Conservation (phyloP, 2,113 vertebrate species). For the Varanus salvator region DNA sequence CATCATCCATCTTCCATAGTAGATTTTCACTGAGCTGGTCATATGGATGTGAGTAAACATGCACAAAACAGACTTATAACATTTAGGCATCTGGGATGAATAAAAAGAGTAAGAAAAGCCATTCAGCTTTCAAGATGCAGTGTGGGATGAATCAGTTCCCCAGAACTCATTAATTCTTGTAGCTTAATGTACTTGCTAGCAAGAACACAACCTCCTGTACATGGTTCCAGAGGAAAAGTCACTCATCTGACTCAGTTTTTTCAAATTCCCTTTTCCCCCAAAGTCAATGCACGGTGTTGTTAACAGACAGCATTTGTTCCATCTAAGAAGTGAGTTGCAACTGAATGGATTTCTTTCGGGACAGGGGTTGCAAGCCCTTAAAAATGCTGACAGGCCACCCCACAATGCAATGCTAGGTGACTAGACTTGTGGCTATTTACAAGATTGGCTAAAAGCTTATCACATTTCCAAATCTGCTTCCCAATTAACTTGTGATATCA, state of each 20-base stretch:
- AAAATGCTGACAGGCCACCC: neutral
- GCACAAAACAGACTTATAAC: slow-evolving; percentile 46
- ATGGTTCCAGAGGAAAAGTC: slow-evolving; percentile 23
- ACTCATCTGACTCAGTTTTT: neutral
- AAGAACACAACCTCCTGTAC: neutral
- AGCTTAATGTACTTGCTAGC: slow-evolving; percentile 8
- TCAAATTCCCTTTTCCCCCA: neutral
- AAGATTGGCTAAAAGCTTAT: neutral
- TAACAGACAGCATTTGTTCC: slow-evolving; percentile 5
- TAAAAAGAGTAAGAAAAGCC: neutral
- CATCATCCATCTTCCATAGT: slow-evolving; percentile 44
- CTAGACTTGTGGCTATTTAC: neutral
- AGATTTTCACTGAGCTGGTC: slow-evolving; percentile 44
- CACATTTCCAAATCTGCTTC: neutral
- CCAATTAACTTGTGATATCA: neutral
- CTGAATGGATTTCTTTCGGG: neutral
- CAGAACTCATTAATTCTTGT: slow-evolving; percentile 25
- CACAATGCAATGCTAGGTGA: neutral
- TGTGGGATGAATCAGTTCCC: slow-evolving; percentile 52
- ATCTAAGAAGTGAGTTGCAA: slow-evolving; percentile 29
- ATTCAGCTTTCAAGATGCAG: slow-evolving; percentile 33
- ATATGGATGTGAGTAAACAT: slow-evolving; percentile 48
- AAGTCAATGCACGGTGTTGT: slow-evolving; percentile 15
- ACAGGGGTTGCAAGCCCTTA: neutral
- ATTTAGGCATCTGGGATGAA: slow-evolving; percentile 47